Base-by-base conservation (phyloP, 2,797 vertebrate genomes). In the Benthosema pterotum region DNA sequence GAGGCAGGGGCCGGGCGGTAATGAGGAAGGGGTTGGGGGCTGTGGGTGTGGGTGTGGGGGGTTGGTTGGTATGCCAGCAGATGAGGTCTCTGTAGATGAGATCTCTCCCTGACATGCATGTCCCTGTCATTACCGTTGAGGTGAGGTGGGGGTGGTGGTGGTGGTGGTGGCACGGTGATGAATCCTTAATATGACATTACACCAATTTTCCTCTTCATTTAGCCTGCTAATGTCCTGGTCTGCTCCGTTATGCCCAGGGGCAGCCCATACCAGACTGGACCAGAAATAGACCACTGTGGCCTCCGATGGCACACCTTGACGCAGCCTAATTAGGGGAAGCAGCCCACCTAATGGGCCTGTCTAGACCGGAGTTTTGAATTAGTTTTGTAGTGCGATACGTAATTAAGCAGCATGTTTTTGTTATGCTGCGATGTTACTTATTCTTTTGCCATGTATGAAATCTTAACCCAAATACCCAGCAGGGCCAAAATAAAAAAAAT, bases 181-280 rank as follows among this genome's bases (percentile, higher is more conserved):
- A 95, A 96, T 96, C 94, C 95, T 94, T 96, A 96, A 96, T 96
- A 95, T 94, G 94, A 95, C 96, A 97, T 98, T 95, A 96, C 95
- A 95, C 94, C 95, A 96, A 97, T 98, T 97, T 97, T 98, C 96
- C 95, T 95, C 94, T 95, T 97, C 95, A 97, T 98, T 97, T 96
- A 91, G 92, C 87, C 92, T 93, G 91, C 93, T 94, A 94, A 94
- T 94, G 94, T 92, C 92, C 93, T 92, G 93, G 94, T 94, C 93
- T 90, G 93, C 87, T 87, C 90, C 94, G 90, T 87, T 92, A 86
- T 87, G 75, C 86, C 93, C 65, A 72, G 89, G 92, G 90, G 91
- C 78, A 67, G 85, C 87, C 86, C 74, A 90, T 93, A 94, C 92
- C 95, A 91, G 83, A 89, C 88, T 80, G 89, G 85, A 94, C 93